A percentile compares a stretch with the other conserved stretches of the same genome.
Evolutionary conservation across 2,113 vertebrate species (phyloP).

Genomic region (Murina feae): DNA sequence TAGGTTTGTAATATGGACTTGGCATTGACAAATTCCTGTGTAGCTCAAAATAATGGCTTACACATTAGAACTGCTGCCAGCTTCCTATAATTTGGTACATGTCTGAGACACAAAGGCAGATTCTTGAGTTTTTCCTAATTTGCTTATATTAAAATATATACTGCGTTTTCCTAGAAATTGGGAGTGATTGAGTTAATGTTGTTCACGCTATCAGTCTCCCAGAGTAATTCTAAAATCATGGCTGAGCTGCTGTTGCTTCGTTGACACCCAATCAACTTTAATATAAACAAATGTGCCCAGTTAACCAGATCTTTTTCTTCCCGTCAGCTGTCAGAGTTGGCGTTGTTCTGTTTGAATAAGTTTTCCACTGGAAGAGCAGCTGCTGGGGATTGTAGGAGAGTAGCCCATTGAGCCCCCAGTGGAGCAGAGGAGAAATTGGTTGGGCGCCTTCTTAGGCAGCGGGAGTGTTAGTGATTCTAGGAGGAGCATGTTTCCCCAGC

Average conservation of each 20-base stretch:
- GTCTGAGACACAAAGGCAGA: neutral
- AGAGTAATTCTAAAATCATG: neutral
- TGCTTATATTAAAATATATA: constrained; percentile 5
- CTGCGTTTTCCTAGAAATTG: neutral
- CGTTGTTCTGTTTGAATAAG: constrained; percentile 4
- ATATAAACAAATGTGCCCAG: neutral
- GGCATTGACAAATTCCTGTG: neutral
- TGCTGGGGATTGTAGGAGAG: neutral
- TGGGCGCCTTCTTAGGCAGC: neutral
- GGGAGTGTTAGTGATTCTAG: neutral
- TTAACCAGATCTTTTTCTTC: neutral
- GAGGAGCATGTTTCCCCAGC: neutral
- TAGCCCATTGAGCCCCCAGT: neutral
- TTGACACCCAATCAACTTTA: neutral
- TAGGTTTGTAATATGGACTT: neutral
- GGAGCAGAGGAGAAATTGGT: neutral
- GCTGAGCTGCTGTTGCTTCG: neutral
- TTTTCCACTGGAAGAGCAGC: neutral
- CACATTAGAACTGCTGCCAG: neutral
- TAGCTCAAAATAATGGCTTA: neutral
- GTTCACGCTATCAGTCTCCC: neutral
- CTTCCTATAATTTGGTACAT: neutral
- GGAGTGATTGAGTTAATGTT: neutral
- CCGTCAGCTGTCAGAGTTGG: neutral
- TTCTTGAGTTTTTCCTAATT: neutral